Base-by-base conservation (phyloP, 92 coral and sea anemone species). In the Porites rus region DNA sequence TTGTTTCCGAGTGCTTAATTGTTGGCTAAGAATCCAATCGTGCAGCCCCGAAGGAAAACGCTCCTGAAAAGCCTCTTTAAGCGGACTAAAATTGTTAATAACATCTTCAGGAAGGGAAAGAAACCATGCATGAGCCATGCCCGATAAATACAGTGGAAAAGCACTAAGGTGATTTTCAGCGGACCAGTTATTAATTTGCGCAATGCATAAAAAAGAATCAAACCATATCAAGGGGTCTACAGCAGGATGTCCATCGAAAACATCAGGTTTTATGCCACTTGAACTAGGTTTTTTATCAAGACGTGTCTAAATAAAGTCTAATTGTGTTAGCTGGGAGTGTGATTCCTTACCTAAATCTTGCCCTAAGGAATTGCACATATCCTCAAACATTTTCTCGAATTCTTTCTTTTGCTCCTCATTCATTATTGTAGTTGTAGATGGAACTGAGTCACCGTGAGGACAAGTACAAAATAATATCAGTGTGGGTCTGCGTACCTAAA, bases 121-220 rank as follows among this genome's bases (percentile, higher is more conserved):
- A 16, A 72, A 72, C 76, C 76, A 72, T 0, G 76, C 76, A 9
- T 70, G 53, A 17, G 75, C 75, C 7, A 70, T 17, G 5, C 75
- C 54, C n/a, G 3, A 3, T 19, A 69, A 43, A 71, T 71, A 71
- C 1, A 71, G 12, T 0, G 75, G 75, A 71, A 71, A 43, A 46
- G 75, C 76, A 11, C 46, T 72, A 1, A 28, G 73, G 8, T 13
- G 51, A 2, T 22, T 3, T 1, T 68, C 73, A 25, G 3, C 13
- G 1, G 73, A 25, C 51, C 73, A 72, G 17, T 50, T 72, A 13
- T 72, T 72, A 18, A 72, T 10, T 16, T 18, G 38, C 0, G 76
- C 76, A 1, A 72, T 72, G 1, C 76, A 21, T 8, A 1, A 4
- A 31, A 72, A 72, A 10, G 51, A 25, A 20, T 46, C 59, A 8